These are phyloP conservation scores for Zhuqinia jingwanae DNA, from an alignment of 2,888 invertebrate genomes.

Conservation along the genomic window DNA sequence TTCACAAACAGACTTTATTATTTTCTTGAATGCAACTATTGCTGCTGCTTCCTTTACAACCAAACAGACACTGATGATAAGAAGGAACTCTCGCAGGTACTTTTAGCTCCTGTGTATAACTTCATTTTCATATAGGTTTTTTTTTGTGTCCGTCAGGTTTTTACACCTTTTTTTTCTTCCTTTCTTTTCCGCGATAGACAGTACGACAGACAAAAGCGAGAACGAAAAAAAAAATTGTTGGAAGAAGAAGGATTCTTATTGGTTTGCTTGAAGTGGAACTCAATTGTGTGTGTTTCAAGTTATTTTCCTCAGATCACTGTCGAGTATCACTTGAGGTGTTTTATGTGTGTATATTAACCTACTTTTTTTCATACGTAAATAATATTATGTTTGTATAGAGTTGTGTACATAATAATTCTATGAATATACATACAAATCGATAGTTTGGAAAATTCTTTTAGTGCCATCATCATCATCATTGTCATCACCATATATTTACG, in stretches of 20 bases:
- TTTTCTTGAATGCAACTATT: too few relatives aligned
- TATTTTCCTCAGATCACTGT: constrained; percentile 30
- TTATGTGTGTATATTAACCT: neutral
- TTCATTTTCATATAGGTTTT: constrained; percentile 16
- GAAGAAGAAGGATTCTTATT: neutral
- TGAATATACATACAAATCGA: neutral
- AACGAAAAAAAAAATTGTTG: neutral
- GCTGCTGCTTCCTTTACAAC: too few relatives aligned
- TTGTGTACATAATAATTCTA: neutral
- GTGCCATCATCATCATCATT: neutral
- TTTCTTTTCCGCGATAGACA: too few relatives aligned
- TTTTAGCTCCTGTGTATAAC: constrained; percentile 1
- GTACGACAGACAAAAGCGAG: too few relatives aligned
- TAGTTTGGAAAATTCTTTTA: neutral
- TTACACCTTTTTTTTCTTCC: neutral
- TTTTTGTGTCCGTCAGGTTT: neutral
- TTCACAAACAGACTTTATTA: neutral
- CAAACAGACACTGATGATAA: too few relatives aligned
- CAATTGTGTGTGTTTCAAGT: constrained; percentile 35
- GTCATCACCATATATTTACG: neutral
- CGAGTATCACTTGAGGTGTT: constrained; percentile 31
- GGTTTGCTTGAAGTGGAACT: constrained; percentile 23
- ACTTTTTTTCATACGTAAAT: neutral
- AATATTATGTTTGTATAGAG: neutral
- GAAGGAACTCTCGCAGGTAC: neutral